Conservation (phyloP, 2,888 invertebrate species). For the Spodoptera littoralis region DNA sequence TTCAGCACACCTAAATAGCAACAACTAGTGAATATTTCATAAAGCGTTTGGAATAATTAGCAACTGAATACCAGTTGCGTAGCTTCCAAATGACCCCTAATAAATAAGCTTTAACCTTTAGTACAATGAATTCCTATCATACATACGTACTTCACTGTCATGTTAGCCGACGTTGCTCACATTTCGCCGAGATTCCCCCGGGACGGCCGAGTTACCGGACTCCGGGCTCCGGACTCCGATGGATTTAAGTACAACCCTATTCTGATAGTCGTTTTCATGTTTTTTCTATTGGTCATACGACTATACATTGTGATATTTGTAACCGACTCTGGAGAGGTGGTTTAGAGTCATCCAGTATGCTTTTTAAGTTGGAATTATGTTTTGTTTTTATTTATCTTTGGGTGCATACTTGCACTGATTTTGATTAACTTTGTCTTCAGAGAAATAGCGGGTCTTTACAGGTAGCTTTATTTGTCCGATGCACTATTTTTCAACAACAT, state of each 20-base stretch:
- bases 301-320: too few relatives aligned
- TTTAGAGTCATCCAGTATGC: too few relatives aligned
- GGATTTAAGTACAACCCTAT: conserved; percentile 48
- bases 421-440: too few relatives aligned
- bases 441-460: too few relatives aligned
- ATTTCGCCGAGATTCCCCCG: conserved; percentile 62
- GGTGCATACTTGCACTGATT: too few relatives aligned
- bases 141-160: conserved; percentile 52
- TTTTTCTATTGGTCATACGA: too few relatives aligned
- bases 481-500: too few relatives aligned
- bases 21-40: conserved; percentile 29
- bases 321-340: too few relatives aligned
- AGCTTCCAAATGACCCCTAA: conserved; percentile 35
- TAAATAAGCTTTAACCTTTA: conserved; percentile 55
- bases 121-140: conserved; percentile 50
- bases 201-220: conserved; percentile 56
- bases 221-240: conserved; percentile 52
- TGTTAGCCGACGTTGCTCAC: conserved; percentile 53
- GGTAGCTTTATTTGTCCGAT: too few relatives aligned
- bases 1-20: conserved; percentile 3
- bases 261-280: conserved; percentile 31
- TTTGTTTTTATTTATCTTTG: too few relatives aligned
- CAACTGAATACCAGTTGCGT: conserved; percentile 38
- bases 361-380: too few relatives aligned
- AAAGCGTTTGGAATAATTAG: conserved; percentile 42